Base-by-base conservation (phyloP, 2,113 vertebrate genomes). In the Natator depressus region DNA sequence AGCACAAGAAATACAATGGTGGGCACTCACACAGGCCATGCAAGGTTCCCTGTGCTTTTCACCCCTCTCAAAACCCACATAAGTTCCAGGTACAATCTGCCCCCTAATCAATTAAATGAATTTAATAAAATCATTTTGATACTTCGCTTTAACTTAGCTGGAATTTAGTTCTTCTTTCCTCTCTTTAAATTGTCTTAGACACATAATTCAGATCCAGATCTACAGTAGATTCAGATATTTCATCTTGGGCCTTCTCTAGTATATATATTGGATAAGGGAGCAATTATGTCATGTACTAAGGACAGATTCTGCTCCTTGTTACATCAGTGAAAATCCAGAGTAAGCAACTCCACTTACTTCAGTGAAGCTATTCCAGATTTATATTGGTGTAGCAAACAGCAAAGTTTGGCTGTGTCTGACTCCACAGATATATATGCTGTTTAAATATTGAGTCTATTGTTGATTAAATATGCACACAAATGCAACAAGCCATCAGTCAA, bases 391-490 rank as follows among this genome's bases (percentile, higher is more conserved):
- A 88, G 62, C 8, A 88, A 93, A 86, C 89, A 94, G 88, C 51
- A 85, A 54, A 93, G 12, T 38, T 38, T 84, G 85, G 55, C 72
- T 96, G 90, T 65, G 72, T 91, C 59, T 90, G 78, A 94, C 83
- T 96, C 57, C 55, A 87, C 0, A 84, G 72, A 96, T 76, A 92
- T 82, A 93, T 82, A 79, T 49, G 81, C 42, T 84, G 79, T 96
- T 95, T 94, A 94, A 93, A 93, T 81, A 24, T 97, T 89, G 91
- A 95, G 86, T 94, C 83, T 96, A 91, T 97, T 96, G 93, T 94
- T 97, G 94, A 97, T 96, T 96, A 97, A 94, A 95, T 96, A 97
- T 95, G 94, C 94, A 95, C 82, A 96, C 65, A 96, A 96, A 96
- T 86, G 57, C 94, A 97, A 96, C 86, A 95, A 90, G 89, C 88